Evolutionary conservation across 2,888 invertebrate genomes (phyloP).

Genomic region (Platycheirus rosarum): DNA sequence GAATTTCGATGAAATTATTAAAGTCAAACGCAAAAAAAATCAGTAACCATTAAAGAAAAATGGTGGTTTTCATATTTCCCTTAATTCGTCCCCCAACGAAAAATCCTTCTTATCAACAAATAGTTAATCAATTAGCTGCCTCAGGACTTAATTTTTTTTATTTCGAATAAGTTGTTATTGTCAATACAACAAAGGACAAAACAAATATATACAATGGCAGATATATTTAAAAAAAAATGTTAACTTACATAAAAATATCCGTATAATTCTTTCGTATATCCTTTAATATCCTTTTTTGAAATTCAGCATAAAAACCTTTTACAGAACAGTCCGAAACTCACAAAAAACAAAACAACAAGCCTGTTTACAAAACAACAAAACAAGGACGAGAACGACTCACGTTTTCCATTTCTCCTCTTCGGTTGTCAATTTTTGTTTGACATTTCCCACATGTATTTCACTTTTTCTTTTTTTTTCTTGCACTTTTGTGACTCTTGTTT

Average conservation of each 20-base stretch:
- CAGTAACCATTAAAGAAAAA: no score
- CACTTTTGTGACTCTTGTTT: constrained; percentile 44
- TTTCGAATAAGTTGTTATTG: no score
- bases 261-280: constrained; percentile 4
- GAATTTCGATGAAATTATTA: no score
- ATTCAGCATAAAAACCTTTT: background rate
- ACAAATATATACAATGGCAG: no score
- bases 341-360: background rate
- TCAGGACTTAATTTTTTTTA: no score
- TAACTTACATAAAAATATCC: background rate
- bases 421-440: constrained; percentile 9
- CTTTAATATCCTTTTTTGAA: constrained; percentile 10
- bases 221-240: background rate
- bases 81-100: no score
- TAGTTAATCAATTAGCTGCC: no score
- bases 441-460: constrained; percentile 15
- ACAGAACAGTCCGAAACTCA: background rate
- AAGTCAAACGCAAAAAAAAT: no score
- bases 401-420: constrained; percentile 1
- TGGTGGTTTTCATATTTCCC: no score
- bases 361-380: constrained; percentile 6
- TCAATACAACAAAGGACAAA: no score
- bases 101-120: no score
- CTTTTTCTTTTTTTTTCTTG: background rate
- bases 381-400: constrained; percentile 3